A percentile compares a stretch with the other conserved stretches of the same genome.
Evolutionary conservation across 2,888 invertebrate genomes (phyloP).

Genomic region (Ephialtes manifestator): DNA sequence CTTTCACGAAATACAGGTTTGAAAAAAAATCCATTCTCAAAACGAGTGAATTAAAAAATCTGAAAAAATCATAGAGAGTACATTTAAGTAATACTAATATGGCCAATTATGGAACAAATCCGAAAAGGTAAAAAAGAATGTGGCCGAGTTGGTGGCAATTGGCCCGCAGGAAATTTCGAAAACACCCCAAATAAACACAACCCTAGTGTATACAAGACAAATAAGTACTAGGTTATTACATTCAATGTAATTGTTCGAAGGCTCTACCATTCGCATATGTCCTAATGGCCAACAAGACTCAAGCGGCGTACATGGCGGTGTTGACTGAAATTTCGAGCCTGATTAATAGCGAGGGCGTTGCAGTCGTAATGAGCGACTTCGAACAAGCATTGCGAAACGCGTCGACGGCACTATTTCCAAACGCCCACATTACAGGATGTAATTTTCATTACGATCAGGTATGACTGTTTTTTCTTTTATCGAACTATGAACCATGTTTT

Average conservation of each 20-base stretch:
- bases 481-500: too few species aligned
- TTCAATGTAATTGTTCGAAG: neutral
- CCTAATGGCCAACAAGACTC: conserved; percentile 5
- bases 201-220: neutral
- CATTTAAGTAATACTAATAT: too few species aligned
- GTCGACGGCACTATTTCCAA: neutral
- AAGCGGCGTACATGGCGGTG: conserved; percentile 12
- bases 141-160: too few species aligned
- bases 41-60: too few species aligned
- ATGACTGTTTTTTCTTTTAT: neutral
- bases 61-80: too few species aligned
- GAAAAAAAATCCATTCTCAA: too few species aligned
- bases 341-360: neutral
- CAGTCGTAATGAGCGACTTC: conserved; percentile 29
- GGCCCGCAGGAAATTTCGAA: too few species aligned
- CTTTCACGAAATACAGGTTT: too few species aligned
- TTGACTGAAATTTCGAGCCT: neutral
- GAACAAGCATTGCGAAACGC: conserved; percentile 49
- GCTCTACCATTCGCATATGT: conserved; percentile 28
- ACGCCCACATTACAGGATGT: conserved; percentile 30
- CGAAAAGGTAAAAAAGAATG: too few species aligned
- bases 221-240: neutral
- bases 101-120: too few species aligned
- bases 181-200: too few species aligned
- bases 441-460: conserved; percentile 40